Evolutionary conservation across 30 jellyfish, hydroid and myxozoan genomes (phyloP).

Genomic region (Hydra vulgaris): DNA sequence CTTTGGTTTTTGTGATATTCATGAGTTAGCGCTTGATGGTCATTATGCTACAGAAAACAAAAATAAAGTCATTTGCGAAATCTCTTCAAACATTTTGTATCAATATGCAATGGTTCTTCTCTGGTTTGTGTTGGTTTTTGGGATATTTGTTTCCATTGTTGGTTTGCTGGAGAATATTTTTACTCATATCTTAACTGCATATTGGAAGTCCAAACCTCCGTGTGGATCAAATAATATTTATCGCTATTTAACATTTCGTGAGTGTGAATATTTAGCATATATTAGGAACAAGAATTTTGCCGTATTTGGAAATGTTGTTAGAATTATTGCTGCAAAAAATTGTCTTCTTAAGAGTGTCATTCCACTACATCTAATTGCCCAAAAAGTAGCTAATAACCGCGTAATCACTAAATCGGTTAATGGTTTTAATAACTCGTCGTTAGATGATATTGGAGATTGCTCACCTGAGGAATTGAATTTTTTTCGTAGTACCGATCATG

Average conservation of each 20-base stretch:
- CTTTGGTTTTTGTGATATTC: conserved; percentile 27
- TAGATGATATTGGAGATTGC: neutral
- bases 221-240: conserved; percentile 4
- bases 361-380: neutral
- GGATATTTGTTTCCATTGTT: conserved; percentile 9
- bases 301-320: conserved; percentile 9
- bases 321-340: neutral
- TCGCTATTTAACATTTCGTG: conserved; percentile 27
- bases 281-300: conserved; percentile 28
- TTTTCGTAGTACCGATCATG: neutral
- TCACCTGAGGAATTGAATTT: neutral
- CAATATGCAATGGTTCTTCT: conserved; percentile 21
- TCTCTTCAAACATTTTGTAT: conserved; percentile 27
- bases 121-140: conserved; percentile 26
- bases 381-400: neutral
- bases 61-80: conserved; percentile 17
- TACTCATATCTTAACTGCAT: conserved; percentile 8
- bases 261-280: conserved; percentile 29
- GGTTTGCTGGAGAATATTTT: conserved; percentile 10
- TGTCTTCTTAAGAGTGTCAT: neutral
- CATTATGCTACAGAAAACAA: neutral
- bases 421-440: neutral
- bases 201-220: neutral
- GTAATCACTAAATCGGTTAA: neutral
- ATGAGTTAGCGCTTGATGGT: conserved; percentile 13